phyloP scores from a whole-genome alignment of 1,140 invertebrate species.

The Formica exsecta region DNA sequence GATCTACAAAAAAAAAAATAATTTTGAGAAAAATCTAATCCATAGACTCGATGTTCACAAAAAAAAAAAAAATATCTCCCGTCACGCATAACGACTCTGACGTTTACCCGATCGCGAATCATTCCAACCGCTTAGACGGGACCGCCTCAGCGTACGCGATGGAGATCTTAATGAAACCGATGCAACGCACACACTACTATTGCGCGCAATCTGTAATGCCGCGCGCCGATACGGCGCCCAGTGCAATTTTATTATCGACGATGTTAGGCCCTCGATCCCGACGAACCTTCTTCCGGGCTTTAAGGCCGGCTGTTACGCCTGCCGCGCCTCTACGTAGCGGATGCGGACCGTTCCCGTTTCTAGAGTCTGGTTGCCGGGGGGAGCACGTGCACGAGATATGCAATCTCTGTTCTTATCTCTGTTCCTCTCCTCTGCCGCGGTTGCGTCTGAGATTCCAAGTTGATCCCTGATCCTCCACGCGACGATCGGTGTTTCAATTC shows the following conservation, averaged over 20 bases:
- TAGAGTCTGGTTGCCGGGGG: slow-evolving; percentile 77
- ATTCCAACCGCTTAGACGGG: neutral
- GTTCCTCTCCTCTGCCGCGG: neutral
- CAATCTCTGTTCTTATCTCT: slow-evolving; percentile 68
- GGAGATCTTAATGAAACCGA: slow-evolving; percentile 65
- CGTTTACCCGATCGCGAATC: neutral
- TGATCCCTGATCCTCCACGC: slow-evolving; percentile 62
- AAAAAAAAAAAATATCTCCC: neutral
- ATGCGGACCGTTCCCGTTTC: slow-evolving; percentile 82
- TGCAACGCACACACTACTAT: neutral
- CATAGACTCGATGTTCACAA: neutral
- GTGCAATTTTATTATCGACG: slow-evolving; percentile 72
- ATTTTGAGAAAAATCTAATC: neutral
- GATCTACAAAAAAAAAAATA: neutral
- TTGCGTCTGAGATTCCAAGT: slow-evolving; percentile 67
- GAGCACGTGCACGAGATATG: slow-evolving; percentile 65
- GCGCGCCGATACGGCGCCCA: slow-evolving; percentile 38
- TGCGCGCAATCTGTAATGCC: slow-evolving; percentile 27
- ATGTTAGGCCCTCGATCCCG: slow-evolving; percentile 63
- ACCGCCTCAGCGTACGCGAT: neutral
- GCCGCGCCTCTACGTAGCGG: slow-evolving; percentile 80
- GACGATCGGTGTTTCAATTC: slow-evolving; percentile 33
- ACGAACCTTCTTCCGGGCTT: slow-evolving; percentile 76
- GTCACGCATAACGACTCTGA: neutral
- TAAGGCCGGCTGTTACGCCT: slow-evolving; percentile 66